Conservation (phyloP, 2,888 invertebrate species). For the Cecidostiba fungosa region DNA sequence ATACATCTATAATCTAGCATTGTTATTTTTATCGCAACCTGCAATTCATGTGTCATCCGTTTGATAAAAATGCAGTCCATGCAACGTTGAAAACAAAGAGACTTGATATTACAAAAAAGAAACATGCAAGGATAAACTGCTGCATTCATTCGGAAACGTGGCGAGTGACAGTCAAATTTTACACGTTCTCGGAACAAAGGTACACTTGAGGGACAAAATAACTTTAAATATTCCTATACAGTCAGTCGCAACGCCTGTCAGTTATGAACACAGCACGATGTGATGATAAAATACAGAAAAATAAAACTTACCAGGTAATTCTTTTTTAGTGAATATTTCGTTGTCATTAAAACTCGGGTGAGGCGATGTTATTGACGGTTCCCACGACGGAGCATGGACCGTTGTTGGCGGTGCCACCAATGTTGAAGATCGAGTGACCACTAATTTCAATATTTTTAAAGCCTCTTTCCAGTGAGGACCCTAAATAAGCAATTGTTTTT, state of each 20-base stretch:
- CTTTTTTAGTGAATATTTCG: slow-evolving; percentile 92
- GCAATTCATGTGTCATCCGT: slow-evolving; percentile 60
- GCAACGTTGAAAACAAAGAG: slow-evolving; percentile 67
- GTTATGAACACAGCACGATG: neutral
- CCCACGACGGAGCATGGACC: slow-evolving; percentile 81
- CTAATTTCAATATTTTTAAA: slow-evolving; percentile 96
- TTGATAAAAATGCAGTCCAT: slow-evolving; percentile 69
- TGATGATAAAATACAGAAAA: neutral
- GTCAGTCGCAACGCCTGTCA: neutral
- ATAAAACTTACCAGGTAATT: slow-evolving; percentile 83
- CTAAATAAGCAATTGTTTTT: slow-evolving; percentile 76
- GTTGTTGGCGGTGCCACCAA: slow-evolving; percentile 91
- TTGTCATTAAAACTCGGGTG: slow-evolving; percentile 91
- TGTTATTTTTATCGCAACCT: slow-evolving; percentile 78
- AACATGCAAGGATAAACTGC: slow-evolving; percentile 21
- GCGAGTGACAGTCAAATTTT: neutral
- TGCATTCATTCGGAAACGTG: neutral
- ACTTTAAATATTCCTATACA: too few species aligned
- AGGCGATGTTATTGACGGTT: slow-evolving; percentile 83
- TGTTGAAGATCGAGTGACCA: slow-evolving; percentile 96
- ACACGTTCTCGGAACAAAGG: neutral
- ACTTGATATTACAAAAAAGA: slow-evolving; percentile 43
- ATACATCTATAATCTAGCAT: slow-evolving; percentile 67
- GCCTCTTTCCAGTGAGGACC: slow-evolving; percentile 97
- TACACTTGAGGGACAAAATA: too few species aligned